phyloP scores from a whole-genome alignment of 2,797 vertebrate genomes.

The Propithecus perrieri region DNA sequence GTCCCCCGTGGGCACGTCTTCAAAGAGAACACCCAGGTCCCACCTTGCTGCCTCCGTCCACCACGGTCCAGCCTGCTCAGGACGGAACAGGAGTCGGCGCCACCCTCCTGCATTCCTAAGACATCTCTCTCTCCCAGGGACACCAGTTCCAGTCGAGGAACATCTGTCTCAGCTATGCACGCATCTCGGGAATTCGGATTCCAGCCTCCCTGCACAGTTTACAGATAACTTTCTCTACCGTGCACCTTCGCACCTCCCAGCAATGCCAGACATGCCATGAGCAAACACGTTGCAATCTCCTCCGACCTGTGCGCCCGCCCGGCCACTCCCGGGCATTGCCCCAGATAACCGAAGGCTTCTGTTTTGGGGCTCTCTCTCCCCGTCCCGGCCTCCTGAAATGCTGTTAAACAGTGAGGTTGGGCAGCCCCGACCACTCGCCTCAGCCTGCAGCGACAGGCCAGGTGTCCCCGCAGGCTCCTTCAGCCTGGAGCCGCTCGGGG shows the following conservation, averaged over 20 bases:
- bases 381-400: accelerated
- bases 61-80: background rate
- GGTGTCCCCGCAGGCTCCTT: background rate
- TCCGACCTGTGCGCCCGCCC: accelerated
- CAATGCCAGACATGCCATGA: background rate
- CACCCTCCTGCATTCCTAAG: too few species aligned
- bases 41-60: background rate
- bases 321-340: background rate
- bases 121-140: accelerated
- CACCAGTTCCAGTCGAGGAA: background rate
- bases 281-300: background rate
- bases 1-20: background rate
- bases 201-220: accelerated
- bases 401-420: accelerated
- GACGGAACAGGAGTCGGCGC: accelerated
- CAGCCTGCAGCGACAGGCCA: too few species aligned
- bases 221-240: too few species aligned
- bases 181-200: background rate
- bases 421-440: background rate
- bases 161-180: background rate
- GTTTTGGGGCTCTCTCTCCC: accelerated
- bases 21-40: too few species aligned
- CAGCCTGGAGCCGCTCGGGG: background rate
- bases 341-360: background rate
- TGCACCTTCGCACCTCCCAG: accelerated